phyloP scores from a whole-genome alignment of 2,113 vertebrate species.

The Xerus inauris region DNA sequence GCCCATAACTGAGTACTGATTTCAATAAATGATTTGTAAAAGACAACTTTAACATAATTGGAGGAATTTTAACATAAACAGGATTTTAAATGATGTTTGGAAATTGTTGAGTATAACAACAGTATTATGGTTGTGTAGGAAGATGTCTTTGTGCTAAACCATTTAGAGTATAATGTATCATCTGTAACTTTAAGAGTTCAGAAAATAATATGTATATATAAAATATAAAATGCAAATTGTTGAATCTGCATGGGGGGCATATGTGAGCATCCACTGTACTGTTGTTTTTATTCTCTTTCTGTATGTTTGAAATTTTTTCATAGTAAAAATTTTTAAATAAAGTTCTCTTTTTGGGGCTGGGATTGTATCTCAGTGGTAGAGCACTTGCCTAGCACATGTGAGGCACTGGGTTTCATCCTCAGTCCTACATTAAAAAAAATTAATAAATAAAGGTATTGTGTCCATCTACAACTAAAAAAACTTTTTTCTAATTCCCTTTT shows the following conservation, averaged over 20 bases:
- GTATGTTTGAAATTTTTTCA: slow-evolving; percentile 23
- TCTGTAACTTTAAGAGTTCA: slow-evolving; percentile 6
- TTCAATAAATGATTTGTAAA: neutral
- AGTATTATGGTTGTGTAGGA: neutral
- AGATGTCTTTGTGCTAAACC: slow-evolving; percentile 19
- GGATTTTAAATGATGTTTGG: slow-evolving; percentile 18
- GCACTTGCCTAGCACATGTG: too few relatives aligned
- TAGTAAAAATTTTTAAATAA: neutral
- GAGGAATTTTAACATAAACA: slow-evolving; percentile 20
- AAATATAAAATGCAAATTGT: neutral
- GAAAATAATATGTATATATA: neutral
- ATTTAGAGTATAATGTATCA: neutral
- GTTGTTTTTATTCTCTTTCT: neutral
- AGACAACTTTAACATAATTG: neutral
- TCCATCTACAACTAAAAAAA: too few relatives aligned
- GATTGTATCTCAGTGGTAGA: neutral
- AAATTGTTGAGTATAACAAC: neutral
- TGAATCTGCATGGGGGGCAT: neutral
- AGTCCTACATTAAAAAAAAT: too few relatives aligned
- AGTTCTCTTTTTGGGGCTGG: neutral
- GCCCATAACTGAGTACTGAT: neutral
- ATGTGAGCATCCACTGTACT: neutral
- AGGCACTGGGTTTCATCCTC: too few relatives aligned
- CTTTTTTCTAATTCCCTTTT: too few relatives aligned
- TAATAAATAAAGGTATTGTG: too few relatives aligned